phyloP scores from a whole-genome alignment of 2,797 vertebrate species.

The Austrolebias charrua region DNA sequence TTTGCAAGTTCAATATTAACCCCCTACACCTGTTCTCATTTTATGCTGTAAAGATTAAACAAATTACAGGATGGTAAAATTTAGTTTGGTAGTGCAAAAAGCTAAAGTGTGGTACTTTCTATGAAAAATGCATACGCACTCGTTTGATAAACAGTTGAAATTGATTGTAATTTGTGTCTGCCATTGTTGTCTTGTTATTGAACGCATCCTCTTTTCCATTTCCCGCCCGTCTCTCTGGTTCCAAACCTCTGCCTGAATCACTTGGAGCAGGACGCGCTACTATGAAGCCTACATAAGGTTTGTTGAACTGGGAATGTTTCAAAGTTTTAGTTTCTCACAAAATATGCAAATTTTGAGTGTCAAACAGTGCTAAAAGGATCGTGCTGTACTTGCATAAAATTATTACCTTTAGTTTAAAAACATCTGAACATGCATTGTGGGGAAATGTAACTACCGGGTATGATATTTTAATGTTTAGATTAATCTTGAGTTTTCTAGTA shows the following conservation, averaged over 20 bases:
- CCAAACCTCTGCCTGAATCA: slow-evolving; percentile 12
- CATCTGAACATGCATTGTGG: neutral
- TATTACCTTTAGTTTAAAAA: too few relatives aligned
- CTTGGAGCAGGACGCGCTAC: slow-evolving; percentile 87
- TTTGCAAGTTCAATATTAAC: neutral
- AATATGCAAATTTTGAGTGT: too few relatives aligned
- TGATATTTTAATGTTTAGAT: slow-evolving; percentile 2
- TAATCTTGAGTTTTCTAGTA: neutral
- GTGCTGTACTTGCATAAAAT: too few relatives aligned
- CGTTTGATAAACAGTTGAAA: neutral
- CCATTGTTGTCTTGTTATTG: slow-evolving; percentile 27
- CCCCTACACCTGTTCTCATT: neutral
- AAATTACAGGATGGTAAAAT: neutral
- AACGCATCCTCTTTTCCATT: slow-evolving; percentile 21
- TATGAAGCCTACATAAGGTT: slow-evolving; percentile 95
- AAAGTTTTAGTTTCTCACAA: neutral
- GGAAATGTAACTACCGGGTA: neutral
- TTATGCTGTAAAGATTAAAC: neutral
- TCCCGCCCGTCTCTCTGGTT: slow-evolving; percentile 16
- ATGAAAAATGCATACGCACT: neutral
- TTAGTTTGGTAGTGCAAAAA: too few relatives aligned
- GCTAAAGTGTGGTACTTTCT: neutral
- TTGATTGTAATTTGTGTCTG: slow-evolving; percentile 3
- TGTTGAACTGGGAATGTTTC: slow-evolving; percentile 53
- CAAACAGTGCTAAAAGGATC: too few relatives aligned